phyloP scores from a whole-genome alignment of 2,888 invertebrate species.

The Noctuana brunneofusca region DNA sequence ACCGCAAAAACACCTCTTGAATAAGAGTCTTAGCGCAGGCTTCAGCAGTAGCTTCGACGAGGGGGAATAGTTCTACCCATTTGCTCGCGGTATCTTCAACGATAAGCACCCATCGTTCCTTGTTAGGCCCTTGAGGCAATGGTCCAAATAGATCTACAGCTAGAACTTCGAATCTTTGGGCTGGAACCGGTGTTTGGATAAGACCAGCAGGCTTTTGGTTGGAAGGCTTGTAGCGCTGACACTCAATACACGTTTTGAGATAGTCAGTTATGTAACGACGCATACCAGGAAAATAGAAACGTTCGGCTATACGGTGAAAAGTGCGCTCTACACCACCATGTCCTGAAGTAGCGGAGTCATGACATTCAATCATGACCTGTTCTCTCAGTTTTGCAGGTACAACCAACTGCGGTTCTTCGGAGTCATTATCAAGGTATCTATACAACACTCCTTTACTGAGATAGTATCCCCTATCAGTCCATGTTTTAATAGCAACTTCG shows the following conservation, averaged over 20 bases:
- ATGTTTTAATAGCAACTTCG: neutral
- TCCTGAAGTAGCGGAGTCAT: neutral
- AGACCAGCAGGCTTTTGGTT: neutral
- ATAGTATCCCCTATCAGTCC: neutral
- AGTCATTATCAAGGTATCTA: neutral
- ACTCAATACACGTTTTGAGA: neutral
- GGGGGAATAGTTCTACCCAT: conserved; percentile 47
- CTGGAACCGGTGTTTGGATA: neutral
- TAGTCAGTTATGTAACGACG: neutral
- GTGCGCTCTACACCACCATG: neutral
- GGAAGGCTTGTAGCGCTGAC: neutral
- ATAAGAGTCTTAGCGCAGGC: conserved; percentile 37
- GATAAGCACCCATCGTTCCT: conserved; percentile 43
- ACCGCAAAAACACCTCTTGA: conserved; percentile 40
- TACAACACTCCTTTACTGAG: neutral
- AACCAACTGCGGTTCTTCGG: neutral
- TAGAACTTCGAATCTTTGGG: conserved; percentile 14
- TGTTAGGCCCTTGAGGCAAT: conserved; percentile 36
- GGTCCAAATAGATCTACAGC: conserved; percentile 42
- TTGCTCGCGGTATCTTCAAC: conserved; percentile 41
- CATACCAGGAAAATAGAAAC: neutral
- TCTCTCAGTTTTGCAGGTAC: neutral
- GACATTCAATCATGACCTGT: neutral
- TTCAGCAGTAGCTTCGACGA: conserved; percentile 39
- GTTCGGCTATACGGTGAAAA: neutral